These are phyloP conservation scores for Arizona elegans DNA, from an alignment of 2,113 vertebrate genomes.

Conservation along the genomic window DNA sequence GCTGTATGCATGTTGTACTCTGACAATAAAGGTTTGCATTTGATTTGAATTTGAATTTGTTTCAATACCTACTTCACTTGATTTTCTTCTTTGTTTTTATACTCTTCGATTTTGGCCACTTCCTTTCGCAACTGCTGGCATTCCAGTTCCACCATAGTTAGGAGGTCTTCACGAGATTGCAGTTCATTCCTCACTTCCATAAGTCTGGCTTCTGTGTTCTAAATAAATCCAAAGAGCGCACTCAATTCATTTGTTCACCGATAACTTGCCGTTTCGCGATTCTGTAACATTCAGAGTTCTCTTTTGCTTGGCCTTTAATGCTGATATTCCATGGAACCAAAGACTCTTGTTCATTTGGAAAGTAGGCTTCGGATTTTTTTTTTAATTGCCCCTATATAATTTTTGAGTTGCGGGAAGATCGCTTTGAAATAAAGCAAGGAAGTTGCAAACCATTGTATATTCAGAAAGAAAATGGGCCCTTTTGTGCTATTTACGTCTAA, in stretches of 20 bases:
- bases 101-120: slow-evolving; percentile 59
- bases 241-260: neutral
- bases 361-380: slow-evolving; percentile 9
- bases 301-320: neutral
- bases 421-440: slow-evolving; percentile 25
- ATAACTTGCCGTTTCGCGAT: slow-evolving; percentile 3
- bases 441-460: neutral
- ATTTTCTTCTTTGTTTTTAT: slow-evolving; percentile 52
- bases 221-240: slow-evolving; percentile 38
- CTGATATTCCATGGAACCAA: slow-evolving; percentile 9
- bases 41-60: neutral
- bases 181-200: slow-evolving; percentile 70
- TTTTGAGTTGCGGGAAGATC: slow-evolving; percentile 1
- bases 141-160: slow-evolving; percentile 68
- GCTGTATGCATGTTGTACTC: no score
- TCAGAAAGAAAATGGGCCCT: neutral
- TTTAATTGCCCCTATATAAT: neutral
- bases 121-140: slow-evolving; percentile 63
- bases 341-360: neutral
- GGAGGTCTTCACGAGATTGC: slow-evolving; percentile 66
- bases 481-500: neutral
- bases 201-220: slow-evolving; percentile 71
- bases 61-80: slow-evolving; percentile 61
- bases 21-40: no score
- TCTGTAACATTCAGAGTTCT: neutral